A percentile compares a stretch with the other conserved stretches of the same genome.
Conservation (phyloP, 2,888 invertebrate genomes). For the Pheosia gnoma region DNA sequence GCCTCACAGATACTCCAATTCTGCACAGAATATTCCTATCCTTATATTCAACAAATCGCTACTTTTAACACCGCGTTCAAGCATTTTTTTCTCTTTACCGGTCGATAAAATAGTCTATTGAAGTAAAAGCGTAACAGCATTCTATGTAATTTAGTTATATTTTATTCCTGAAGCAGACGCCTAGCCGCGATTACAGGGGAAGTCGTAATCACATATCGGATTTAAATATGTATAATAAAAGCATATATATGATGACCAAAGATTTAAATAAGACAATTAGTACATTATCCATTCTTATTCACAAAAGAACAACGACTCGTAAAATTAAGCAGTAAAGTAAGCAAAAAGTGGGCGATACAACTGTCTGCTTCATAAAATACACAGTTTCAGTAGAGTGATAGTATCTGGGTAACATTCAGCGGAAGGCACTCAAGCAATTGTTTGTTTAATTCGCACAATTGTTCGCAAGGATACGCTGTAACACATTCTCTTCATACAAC, state of each 20-base stretch:
- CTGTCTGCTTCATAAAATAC: neutral
- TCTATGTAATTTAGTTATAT: constrained; percentile 2
- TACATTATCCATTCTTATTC: neutral
- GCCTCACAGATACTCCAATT: no score
- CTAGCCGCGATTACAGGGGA: neutral
- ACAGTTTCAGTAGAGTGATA: neutral
- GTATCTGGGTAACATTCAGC: neutral
- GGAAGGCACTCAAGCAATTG: neutral
- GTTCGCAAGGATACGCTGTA: neutral
- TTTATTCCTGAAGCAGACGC: constrained; percentile 3
- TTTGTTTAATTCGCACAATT: neutral
- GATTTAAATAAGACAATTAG: neutral
- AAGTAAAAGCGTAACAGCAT: neutral
- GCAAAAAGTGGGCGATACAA: neutral
- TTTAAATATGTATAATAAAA: neutral
- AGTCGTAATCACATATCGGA: neutral
- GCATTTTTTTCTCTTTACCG: neutral
- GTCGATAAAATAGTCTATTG: neutral
- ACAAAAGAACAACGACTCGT: no score
- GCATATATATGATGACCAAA: neutral
- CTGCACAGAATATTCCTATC: no score
- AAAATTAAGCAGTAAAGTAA: no score
- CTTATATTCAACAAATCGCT: no score
- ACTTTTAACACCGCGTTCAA: no score
- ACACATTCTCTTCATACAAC: neutral